Base-by-base conservation (phyloP, 2,113 vertebrate species). In the Pelusios castaneus region DNA sequence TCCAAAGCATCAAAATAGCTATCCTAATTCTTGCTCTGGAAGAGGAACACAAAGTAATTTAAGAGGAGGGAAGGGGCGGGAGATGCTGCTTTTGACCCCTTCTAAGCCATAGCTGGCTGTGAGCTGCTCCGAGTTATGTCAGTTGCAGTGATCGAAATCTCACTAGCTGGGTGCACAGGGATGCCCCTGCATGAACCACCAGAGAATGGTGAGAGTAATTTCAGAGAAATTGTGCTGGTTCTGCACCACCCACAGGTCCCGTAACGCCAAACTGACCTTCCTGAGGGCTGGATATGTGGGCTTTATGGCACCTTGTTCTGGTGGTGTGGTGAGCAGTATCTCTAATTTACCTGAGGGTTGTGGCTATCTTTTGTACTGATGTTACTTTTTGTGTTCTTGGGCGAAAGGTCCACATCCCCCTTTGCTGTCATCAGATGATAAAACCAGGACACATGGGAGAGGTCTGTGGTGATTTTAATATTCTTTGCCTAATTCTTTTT, bases 401-500 rank as follows among this genome's bases (percentile, higher is more conserved):
- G 54, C 67, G n/a, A 80, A 85, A 92, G 16, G 31, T 89, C 27
- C 85, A 60, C 83, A n/a, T 45, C 22, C 10, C 14, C 81, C 85
- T 63, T 34, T 90, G 88, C 31, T 83, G 29, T 38, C 54, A 22
- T 27, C 1, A 4, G 43, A 49, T 27, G 54, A 75, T 78, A 67
- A 79, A 80, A 67, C 84, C 73, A 52, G 80, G 88, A 79, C 25
- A 63, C 31, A 51, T 1, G 56, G 54, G 43, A 54, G 31, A 8
- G 38, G 81, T 82, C 54, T 93, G 58, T 25, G 25, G 31, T 92
- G 63, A 70, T 60, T 90, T 63, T n/a, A 67, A 8, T 89, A 79
- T 94, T 90, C 86, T 92, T 93, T 85, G 54, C 77, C 77, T 1
- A 0, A 70, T 91, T 93, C 43, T 8, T 55, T 89, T 94, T 91